These are phyloP conservation scores for Vombatus ursinus DNA, from an alignment of 2,113 vertebrate species.

Conservation along the genomic window DNA sequence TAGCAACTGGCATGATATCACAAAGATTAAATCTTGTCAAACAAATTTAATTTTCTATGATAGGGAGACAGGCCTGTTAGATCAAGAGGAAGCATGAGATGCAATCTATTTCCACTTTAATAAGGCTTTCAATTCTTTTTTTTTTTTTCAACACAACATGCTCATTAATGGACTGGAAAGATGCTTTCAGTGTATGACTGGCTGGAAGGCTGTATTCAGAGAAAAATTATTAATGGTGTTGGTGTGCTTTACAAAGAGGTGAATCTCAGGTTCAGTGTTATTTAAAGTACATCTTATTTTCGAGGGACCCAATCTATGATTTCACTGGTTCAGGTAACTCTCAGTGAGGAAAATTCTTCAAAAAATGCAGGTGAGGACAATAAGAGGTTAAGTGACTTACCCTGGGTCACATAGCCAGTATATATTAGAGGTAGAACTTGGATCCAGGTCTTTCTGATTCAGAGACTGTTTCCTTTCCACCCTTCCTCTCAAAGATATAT, in stretches of 20 bases:
- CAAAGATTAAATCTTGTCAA: neutral
- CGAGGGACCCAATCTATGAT: neutral
- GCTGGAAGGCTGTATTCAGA: neutral
- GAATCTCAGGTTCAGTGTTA: fast-evolving
- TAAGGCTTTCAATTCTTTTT: neutral
- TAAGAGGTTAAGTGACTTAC: neutral
- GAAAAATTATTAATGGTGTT: neutral
- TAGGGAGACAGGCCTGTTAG: neutral
- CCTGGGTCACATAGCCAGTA: neutral
- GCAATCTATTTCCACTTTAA: neutral
- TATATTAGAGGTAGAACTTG: neutral
- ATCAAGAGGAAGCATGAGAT: neutral
- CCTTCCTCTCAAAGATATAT: neutral
- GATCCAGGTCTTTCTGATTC: neutral
- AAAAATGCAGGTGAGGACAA: neutral
- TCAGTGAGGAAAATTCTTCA: neutral
- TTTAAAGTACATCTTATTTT: neutral
- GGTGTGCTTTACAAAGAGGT: neutral
- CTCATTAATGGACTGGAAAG: neutral
- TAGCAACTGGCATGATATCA: neutral
- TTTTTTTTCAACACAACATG: neutral
- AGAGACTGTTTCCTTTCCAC: neutral
- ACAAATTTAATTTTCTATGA: neutral
- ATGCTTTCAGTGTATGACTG: neutral
- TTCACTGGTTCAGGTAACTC: neutral